These are phyloP conservation scores for Henricia sp. DNA, from an alignment of 53 echinoderm and acorn worm species.

Conservation along the genomic window DNA sequence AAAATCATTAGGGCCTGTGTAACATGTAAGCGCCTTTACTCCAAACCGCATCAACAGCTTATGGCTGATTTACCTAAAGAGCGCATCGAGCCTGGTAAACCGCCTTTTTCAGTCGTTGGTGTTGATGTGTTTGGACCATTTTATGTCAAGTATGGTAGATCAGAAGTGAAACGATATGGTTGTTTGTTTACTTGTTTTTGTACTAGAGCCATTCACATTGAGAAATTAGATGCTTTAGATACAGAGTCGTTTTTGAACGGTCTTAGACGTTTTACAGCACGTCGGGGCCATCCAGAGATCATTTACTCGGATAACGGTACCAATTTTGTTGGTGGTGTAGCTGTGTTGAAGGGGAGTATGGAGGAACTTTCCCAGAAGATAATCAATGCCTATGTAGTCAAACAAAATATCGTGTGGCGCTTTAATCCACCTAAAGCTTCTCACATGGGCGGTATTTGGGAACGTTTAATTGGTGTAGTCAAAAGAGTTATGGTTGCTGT, in stretches of 20 bases:
- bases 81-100: conserved; percentile 33
- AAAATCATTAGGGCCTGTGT: conserved; percentile 23
- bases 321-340: background rate
- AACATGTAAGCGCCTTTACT: conserved; percentile 22
- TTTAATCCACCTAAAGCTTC: conserved; percentile 37
- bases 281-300: conserved; percentile 27
- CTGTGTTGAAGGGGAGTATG: background rate
- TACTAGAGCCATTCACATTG: too few species aligned
- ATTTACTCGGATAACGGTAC: background rate
- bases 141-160: too few species aligned
- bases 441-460: conserved; percentile 61
- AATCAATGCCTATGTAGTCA: background rate
- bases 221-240: too few species aligned
- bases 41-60: conserved; percentile 23
- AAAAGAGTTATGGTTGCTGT: conserved; percentile 52
- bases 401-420: conserved; percentile 9
- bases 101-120: conserved; percentile 57
- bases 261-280: conserved; percentile 47
- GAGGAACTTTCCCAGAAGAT: too few species aligned
- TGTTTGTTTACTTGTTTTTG: too few species aligned
- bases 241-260: conserved; percentile 57
- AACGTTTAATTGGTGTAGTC: conserved; percentile 40
- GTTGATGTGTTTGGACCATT: conserved; percentile 50
- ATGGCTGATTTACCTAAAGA: conserved; percentile 69
- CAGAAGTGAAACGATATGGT: too few species aligned